Base-by-base conservation (phyloP, 2,797 vertebrate genomes). In the Cuculus canorus region DNA sequence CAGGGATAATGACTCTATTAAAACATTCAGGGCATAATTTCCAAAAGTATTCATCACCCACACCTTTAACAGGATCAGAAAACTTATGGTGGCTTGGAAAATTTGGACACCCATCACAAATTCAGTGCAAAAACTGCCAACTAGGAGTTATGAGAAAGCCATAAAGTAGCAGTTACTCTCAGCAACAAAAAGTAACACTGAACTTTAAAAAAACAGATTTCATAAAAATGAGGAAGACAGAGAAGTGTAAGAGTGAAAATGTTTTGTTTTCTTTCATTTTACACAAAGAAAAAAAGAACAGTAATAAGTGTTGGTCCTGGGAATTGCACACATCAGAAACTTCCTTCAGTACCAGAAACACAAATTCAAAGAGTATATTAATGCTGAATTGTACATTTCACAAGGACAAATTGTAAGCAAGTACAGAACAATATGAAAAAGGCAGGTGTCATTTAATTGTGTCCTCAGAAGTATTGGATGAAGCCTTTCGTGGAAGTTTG, bases 1-100 rank as follows among this genome's bases (percentile, higher is more conserved):
- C 75, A 71, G 91, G 69, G 89, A 90, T 95, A 96, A 94, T 94
- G 89, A 91, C 53, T 75, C 93, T 78, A 56, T 83, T 93, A 75
- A 92, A 93, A 60, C 24, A 61, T 50, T 57, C n/a, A 54, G 54
- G 27, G 41, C 45, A 69, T 92, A 60, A 52, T 96, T 95, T 92
- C 80, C 78, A 90, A 82, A 90, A 45, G 81, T 93, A 28, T 84
- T 90, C 17, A 71, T 53, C 70, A 87, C 61, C 57, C 61, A 85
- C 68, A 68, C 24, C 45, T 43, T 68, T 52, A 73, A 43, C 37
- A 25, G 81, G 65, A 91, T 80, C 32, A 59, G 71, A 71, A 73
- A 71, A 95, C 25, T 91, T 88, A 32, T 47, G 32, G 54, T 52
- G 33, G n/a, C 54, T 83, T 57, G 54, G 84, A 73, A 90, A 95